Evolutionary conservation across 2,113 vertebrate species (phyloP).

Genomic region (Antigone vipio): DNA sequence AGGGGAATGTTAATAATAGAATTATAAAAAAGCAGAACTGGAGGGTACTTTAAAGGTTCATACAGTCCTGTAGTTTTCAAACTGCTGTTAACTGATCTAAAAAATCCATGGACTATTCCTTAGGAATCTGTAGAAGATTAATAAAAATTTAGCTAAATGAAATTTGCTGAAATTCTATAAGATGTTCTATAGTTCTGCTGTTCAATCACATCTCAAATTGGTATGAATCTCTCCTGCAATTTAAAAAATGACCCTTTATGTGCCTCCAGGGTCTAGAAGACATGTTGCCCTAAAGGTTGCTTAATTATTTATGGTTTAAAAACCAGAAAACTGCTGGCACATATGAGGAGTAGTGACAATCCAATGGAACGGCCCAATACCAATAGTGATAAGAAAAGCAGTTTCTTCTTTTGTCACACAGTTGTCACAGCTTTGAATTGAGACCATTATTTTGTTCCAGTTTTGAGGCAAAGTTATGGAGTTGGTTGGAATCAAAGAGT

Average conservation of each 20-base stretch:
- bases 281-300: not conserved
- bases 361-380: not conserved
- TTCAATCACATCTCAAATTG: not conserved
- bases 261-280: not conserved
- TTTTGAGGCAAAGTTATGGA: not conserved
- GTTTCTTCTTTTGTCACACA: not conserved
- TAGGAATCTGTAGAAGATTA: not conserved
- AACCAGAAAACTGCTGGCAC: not conserved
- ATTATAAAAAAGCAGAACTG: not conserved
- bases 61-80: not conserved
- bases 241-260: not conserved
- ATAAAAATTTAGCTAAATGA: not conserved
- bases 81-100: not conserved
- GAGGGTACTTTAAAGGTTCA: not conserved
- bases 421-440: not conserved
- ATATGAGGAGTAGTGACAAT: not conserved
- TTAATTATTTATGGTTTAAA: not conserved
- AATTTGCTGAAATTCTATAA: not conserved
- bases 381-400: not conserved
- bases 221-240: not conserved
- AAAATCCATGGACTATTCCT: not conserved
- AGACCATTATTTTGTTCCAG: not conserved
- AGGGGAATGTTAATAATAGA: not conserved
- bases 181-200: not conserved
- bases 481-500: not conserved